Evolutionary conservation across 2,113 vertebrate genomes (phyloP).

Genomic region (Oceanodroma tethys): DNA sequence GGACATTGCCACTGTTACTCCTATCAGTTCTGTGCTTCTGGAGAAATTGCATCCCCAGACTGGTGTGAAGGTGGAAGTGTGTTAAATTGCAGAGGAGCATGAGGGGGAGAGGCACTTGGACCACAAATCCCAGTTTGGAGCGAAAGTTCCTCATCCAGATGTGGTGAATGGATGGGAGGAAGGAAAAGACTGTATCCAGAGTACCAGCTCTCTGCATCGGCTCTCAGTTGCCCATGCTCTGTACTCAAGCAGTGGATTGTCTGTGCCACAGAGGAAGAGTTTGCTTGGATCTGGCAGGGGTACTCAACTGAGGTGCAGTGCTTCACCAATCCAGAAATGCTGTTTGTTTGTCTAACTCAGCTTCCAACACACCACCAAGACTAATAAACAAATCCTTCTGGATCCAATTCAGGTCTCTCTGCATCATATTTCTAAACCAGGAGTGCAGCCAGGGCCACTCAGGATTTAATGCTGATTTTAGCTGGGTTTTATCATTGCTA

Average conservation of each 20-base stretch:
- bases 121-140: not conserved
- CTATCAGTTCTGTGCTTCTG: not conserved
- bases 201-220: not conserved
- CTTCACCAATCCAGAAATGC: not conserved
- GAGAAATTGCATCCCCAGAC: not conserved
- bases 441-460: not conserved
- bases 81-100: not conserved
- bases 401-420: not conserved
- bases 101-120: not conserved
- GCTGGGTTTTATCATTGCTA: not conserved
- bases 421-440: not conserved
- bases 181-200: not conserved
- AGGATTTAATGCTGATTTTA: not conserved
- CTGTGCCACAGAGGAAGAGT: not conserved
- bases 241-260: not conserved
- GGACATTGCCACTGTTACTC: not conserved
- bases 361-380: not conserved
- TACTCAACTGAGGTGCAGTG: accelerated
- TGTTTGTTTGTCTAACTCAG: not conserved
- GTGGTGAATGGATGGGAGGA: not conserved
- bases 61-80: not conserved
- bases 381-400: not conserved
- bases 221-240: not conserved
- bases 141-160: not conserved
- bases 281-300: not conserved